Evolutionary conservation across 1,140 invertebrate genomes (phyloP), one percentile per base, ranked within the genome.

Genomic region (Drosophila prosaltans): DNA sequence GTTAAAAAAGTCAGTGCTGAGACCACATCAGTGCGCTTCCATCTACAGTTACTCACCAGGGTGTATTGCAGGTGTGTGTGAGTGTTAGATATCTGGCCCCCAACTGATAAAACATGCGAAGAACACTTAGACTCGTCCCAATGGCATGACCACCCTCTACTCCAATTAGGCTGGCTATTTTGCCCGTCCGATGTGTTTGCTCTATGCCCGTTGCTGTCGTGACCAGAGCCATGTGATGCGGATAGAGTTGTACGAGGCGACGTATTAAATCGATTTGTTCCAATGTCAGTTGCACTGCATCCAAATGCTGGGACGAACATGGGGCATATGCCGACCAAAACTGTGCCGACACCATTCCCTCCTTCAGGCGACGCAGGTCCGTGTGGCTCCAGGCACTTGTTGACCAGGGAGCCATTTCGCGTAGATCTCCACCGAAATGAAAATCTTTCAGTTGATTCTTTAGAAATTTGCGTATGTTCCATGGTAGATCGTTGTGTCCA

Each of bases 321-420:
- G 95, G 95, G 51, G 96, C 96, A 93, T 97, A 98, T 58, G 96
- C 96, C 43, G 96, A 96, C 97, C 97, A 98, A 92, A 98, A 97
- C 96, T 98, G 93, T 2, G 81, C 96, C n/a, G 95, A 95, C 54
- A 96, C 95, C 94, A 95, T 95, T 59, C 96, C 96, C 70, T 95
- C 93, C 30, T 94, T 94, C 45, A 97, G 92, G n/a, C 96, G 93
- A 0, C 94, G 94, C 43, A 97, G 92, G 80, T 97, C 96, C 0
- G 96, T 97, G 74, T 97, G 96, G 4, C 96, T 96, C 94, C 96
- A 97, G 65, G 94, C 94, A 79, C 95, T 96, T 66, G 94, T 95
- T 5, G 95, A 95, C 96, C 96, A 97, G 0, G 96, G 96, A 24
- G 94, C 93, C 60, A 96, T 93, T 45, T 94, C 92, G 2, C 95